These are phyloP conservation scores for Alosa alosa DNA, from an alignment of 2,113 vertebrate species.

Conservation along the genomic window DNA sequence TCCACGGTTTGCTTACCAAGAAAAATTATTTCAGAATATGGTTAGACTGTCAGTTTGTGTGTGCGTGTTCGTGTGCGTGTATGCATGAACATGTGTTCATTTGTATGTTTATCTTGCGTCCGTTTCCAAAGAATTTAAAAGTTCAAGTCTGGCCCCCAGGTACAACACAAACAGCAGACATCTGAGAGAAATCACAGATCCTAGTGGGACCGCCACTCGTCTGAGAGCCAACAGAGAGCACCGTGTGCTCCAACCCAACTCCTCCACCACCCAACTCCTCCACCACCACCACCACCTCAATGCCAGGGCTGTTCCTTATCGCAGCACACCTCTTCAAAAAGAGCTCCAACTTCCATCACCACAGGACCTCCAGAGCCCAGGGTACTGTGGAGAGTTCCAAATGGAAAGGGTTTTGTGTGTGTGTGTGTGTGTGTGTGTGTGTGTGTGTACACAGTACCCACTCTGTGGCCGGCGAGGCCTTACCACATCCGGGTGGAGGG, in stretches of 20 bases:
- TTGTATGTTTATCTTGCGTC: background rate
- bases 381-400: constrained; percentile 11
- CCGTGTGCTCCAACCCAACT: background rate
- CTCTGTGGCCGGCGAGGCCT: background rate
- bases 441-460: constrained; percentile 8
- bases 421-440: background rate
- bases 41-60: background rate
- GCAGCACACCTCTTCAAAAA: constrained; percentile 19
- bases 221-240: background rate
- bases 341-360: background rate
- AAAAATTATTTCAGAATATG: background rate
- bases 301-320: constrained; percentile 31
- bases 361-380: constrained; percentile 10
- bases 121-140: background rate
- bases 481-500: constrained; percentile 29
- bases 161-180: background rate
- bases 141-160: background rate
- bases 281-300: constrained; percentile 15
- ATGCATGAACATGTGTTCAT: background rate
- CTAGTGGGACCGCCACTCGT: background rate
- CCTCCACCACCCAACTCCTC: background rate
- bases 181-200: background rate
- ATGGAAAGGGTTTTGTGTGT: background rate
- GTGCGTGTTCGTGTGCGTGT: background rate
- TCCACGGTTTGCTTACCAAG: background rate